Conservation (phyloP, 2,113 vertebrate genomes). For the Sporophila hypoxantha region DNA sequence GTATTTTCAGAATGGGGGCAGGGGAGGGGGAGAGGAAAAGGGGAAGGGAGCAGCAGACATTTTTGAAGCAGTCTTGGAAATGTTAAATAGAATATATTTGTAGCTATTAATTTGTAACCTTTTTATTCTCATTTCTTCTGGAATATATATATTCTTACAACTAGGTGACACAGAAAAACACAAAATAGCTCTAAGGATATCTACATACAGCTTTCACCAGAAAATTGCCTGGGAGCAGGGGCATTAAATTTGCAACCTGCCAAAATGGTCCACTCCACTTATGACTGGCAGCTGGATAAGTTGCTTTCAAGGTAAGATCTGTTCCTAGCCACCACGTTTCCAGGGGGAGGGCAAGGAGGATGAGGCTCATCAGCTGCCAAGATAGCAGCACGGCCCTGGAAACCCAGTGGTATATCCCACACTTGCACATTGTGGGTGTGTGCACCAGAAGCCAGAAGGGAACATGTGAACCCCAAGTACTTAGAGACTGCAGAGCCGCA, state of each 20-base stretch:
- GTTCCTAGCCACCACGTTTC: not conserved
- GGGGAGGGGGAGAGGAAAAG: too few relatives aligned
- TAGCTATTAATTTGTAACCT: not conserved
- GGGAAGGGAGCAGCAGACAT: not conserved
- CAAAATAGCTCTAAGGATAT: not conserved
- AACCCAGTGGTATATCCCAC: not conserved
- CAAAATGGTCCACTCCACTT: rapidly evolving
- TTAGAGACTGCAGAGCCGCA: not conserved
- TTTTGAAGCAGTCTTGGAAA: not conserved
- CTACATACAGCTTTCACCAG: not conserved
- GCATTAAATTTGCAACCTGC: not conserved
- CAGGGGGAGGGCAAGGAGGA: not conserved
- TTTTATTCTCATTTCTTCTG: not conserved
- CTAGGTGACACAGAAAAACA: not conserved
- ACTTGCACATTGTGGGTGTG: rapidly evolving
- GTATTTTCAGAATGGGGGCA: not conserved
- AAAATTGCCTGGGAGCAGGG: not conserved
- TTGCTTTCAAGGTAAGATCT: not conserved
- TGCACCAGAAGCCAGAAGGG: not conserved
- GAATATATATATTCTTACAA: not conserved
- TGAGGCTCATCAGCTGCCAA: not conserved
- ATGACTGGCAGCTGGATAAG: rapidly evolving
- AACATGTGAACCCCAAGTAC: not conserved
- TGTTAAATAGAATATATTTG: not conserved
- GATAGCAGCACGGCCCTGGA: not conserved